phyloP scores from a whole-genome alignment of 2,797 vertebrate species.

The Xiphorhynchus erythropygius region DNA sequence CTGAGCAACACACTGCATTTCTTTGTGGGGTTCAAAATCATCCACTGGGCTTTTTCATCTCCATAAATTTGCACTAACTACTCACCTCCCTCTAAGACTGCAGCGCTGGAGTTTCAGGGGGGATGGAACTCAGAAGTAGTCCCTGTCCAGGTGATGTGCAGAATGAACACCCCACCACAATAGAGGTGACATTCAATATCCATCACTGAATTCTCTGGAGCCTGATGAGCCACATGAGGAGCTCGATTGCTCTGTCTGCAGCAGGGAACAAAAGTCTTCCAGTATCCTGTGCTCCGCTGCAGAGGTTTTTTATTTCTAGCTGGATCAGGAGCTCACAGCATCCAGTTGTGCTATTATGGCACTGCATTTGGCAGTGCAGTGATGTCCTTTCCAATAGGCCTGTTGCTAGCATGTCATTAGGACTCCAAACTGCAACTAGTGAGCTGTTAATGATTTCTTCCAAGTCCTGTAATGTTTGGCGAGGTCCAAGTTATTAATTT shows the following conservation, averaged over 20 bases:
- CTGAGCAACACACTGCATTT: not conserved
- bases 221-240: accelerated
- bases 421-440: not conserved
- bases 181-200: not conserved
- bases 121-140: accelerated
- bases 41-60: not conserved
- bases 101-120: not conserved
- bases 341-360: not conserved
- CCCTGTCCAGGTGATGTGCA: too few species aligned
- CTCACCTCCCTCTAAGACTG: not conserved
- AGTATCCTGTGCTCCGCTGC: not conserved
- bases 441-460: not conserved
- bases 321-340: not conserved
- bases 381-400: not conserved
- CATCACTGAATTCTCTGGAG: accelerated
- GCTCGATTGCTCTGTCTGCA: not conserved
- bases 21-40: not conserved
- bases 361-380: too few species aligned
- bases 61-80: not conserved
- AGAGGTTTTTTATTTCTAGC: not conserved
- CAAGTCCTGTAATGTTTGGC: not conserved
- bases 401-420: not conserved
- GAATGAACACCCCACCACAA: accelerated
- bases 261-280: not conserved
- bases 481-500: not conserved